Base-by-base conservation (phyloP, 2,797 vertebrate species). In the Astyanax mexicanus region DNA sequence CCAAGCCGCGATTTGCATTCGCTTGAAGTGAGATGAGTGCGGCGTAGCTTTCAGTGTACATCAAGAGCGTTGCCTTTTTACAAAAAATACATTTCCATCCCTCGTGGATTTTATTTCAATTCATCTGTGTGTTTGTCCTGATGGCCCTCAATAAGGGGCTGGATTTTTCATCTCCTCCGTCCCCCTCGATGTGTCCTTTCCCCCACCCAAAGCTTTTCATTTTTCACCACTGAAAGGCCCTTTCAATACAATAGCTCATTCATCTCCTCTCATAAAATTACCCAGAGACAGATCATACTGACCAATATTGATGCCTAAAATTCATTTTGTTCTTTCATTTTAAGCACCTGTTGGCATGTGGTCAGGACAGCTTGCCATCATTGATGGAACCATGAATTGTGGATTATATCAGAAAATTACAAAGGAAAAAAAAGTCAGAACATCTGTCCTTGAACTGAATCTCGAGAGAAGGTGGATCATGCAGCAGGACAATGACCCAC, bases 1-100 rank as follows among this genome's bases (percentile, higher is more conserved):
- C 80, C 65, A 72, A 81, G 78, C 73, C 44, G 52, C 47, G 21
- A 88, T 86, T 88, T 90, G 81, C 86, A 89, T 88, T 86, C 75
- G 79, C 82, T 89, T 87, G 80, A 89, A 84, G 82, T 86, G 70
- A 80, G 80, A 85, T 86, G 83, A 88, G 82, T 82, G 84, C 52
- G 45, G 68, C 69, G 54, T 77, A 72, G 77, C 69, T 84, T 85
- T 89, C 62, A 77, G 80, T 81, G 60, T 75, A 78, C 83, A 88
- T 88, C 85, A 88, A 87, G 79, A 81, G 75, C 75, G 74, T 42
- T 81, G 67, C 35, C 65, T 27, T 54, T 71, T 54, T 61, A 74
- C 45, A 74, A 45, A 17, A 49, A 29, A 70, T 55, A 64, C 60
- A 74, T 81, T 83, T 69, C 58, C 67, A 75, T 71, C 47, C 72